A percentile compares a stretch with the other conserved stretches of the same genome.
phyloP scores from a whole-genome alignment of 2,113 vertebrate genomes.

The Diglossa brunneiventris region DNA sequence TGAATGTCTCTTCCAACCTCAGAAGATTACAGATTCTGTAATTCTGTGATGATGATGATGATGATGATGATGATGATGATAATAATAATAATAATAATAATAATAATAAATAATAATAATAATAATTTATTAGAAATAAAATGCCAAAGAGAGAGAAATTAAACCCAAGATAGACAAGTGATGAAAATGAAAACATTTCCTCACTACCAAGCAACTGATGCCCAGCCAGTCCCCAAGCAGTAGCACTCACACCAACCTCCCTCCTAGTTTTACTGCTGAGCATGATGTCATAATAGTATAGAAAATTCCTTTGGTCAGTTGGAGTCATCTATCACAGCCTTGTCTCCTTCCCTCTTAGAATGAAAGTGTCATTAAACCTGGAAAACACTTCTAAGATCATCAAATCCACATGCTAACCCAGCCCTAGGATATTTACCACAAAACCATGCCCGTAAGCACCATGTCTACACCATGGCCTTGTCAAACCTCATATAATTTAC shows the following conservation, averaged over 20 bases:
- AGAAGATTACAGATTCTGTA: not conserved
- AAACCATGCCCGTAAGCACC: not conserved
- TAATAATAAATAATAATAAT: not conserved
- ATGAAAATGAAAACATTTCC: not conserved
- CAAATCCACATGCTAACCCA: not conserved
- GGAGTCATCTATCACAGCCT: not conserved
- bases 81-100: not conserved
- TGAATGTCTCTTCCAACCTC: not conserved
- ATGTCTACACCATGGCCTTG: not conserved
- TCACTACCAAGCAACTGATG: fast-evolving
- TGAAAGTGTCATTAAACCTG: not conserved
- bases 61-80: too few relatives aligned
- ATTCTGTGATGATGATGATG: not conserved
- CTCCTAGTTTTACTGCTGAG: not conserved
- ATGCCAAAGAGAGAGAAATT: not conserved
- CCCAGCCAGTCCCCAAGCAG: not conserved
- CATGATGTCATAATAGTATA: not conserved
- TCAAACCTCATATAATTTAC: not conserved
- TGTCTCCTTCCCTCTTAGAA: not conserved
- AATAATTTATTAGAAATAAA: not conserved
- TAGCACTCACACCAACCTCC: fast-evolving
- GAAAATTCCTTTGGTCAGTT: not conserved
- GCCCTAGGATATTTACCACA: not conserved
- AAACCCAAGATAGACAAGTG: not conserved
- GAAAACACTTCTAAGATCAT: not conserved